Percentiles rank a stretch among this genome's conserved stretches.
Evolutionary conservation across 2,113 vertebrate genomes (phyloP).

Genomic region (Crotalus viridis): DNA sequence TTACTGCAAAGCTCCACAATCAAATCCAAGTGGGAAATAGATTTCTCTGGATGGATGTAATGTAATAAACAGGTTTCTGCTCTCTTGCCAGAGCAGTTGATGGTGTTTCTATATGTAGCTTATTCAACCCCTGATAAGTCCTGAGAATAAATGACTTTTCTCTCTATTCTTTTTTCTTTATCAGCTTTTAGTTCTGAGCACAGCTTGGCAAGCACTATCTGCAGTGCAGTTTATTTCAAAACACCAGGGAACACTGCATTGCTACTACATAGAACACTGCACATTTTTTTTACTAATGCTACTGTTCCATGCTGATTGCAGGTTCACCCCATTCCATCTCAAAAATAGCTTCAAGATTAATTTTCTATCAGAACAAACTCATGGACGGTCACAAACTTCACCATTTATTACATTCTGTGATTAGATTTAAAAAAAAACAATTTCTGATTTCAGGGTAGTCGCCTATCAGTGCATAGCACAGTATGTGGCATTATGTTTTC

Average conservation of each 20-base stretch:
- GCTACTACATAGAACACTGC: neutral
- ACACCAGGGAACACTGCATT: neutral
- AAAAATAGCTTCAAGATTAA: constrained; percentile 53
- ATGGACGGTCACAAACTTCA: constrained; percentile 60
- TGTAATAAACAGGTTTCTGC: neutral
- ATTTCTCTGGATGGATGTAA: neutral
- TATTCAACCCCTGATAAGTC: constrained; percentile 11
- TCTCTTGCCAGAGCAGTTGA: neutral
- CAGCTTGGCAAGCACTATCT: neutral
- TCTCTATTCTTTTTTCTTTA: neutral
- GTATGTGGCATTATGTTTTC: constrained; percentile 1
- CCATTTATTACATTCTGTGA: constrained; percentile 62
- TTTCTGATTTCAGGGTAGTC: constrained; percentile 52
- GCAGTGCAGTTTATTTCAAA: neutral
- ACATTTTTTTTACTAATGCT: neutral
- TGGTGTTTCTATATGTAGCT: neutral
- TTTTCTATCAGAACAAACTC: constrained; percentile 58
- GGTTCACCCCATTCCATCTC: neutral
- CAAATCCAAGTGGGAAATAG: constrained; percentile 21
- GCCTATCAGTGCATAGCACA: constrained; percentile 40
- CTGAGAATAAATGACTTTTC: neutral
- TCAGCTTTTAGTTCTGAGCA: constrained; percentile 4
- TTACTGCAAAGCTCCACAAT: neutral
- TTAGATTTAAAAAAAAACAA: constrained; percentile 62
- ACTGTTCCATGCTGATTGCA: constrained; percentile 1